Percentiles rank a stretch among this genome's conserved stretches.
phyloP scores from a whole-genome alignment of 2,113 vertebrate species.

The Oreochromis spilurus region DNA sequence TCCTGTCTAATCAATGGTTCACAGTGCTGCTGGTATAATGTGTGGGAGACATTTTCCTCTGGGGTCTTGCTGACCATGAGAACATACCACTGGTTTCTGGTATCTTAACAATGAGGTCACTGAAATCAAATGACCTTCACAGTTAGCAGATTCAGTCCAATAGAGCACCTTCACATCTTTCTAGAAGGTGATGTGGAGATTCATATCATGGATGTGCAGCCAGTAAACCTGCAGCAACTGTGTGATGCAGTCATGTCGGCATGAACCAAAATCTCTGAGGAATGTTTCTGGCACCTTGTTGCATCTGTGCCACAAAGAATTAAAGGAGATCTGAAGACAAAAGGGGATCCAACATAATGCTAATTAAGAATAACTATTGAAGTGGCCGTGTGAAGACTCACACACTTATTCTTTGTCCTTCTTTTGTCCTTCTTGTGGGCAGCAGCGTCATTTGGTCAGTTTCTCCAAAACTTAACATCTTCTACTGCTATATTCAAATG shows the following conservation, averaged over 20 bases:
- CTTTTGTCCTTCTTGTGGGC: background rate
- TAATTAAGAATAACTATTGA: background rate
- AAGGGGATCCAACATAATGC: background rate
- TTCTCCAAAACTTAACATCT: background rate
- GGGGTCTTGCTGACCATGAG: background rate
- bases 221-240: background rate
- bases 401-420: background rate
- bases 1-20: background rate
- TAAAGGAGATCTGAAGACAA: background rate
- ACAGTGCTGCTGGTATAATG: background rate
- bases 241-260: background rate
- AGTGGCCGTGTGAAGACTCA: background rate
- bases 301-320: background rate
- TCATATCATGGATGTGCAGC: background rate
- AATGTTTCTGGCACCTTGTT: background rate
- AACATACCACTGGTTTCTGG: background rate
- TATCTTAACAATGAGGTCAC: background rate
- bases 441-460: background rate
- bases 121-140: background rate
- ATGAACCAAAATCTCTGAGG: background rate
- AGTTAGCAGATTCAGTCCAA: background rate
- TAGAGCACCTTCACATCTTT: background rate
- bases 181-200: background rate
- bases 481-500: background rate
- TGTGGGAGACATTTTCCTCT: background rate